Percentiles rank a stretch among this genome's conserved stretches.
These are phyloP conservation scores for Nebria brevicollis DNA, from an alignment of 2,888 invertebrate genomes.

Conservation along the genomic window DNA sequence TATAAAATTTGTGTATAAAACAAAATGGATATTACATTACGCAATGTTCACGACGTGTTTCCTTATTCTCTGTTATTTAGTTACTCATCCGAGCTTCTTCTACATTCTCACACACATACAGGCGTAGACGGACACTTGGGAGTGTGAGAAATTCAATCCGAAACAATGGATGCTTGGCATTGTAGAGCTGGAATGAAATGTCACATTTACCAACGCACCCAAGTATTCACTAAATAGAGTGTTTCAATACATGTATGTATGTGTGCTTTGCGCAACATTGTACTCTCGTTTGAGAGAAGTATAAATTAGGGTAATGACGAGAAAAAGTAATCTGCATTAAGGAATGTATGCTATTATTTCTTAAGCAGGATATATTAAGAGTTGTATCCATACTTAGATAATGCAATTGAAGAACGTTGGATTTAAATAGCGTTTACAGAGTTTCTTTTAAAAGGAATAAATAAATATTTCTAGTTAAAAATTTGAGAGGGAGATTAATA, in stretches of 20 bases:
- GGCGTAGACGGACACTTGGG: not conserved
- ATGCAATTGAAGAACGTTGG: not conserved
- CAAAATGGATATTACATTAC: conserved; percentile 37
- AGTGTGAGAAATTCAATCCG: conserved; percentile 33
- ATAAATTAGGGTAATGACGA: not conserved
- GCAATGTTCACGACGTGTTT: conserved; percentile 6
- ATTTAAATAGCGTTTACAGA: not conserved
- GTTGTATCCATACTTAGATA: not conserved
- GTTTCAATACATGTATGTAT: too few relatives aligned
- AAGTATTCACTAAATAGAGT: too few relatives aligned
- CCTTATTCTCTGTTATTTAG: not conserved
- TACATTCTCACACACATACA: not conserved
- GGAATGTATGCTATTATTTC: not conserved
- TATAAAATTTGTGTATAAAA: conserved; percentile 31
- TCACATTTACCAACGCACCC: conserved; percentile 30
- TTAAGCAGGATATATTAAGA: not conserved
- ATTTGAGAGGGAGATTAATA: too few relatives aligned
- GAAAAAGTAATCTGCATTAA: not conserved
- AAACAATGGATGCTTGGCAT: conserved; percentile 36
- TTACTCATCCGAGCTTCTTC: not conserved
- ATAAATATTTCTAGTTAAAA: too few relatives aligned
- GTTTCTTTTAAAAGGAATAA: too few relatives aligned
- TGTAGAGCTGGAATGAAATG: conserved; percentile 34
- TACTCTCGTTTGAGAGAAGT: not conserved
- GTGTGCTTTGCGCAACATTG: not conserved